Evolutionary conservation across 2,888 invertebrate species (phyloP).

Genomic region (Callyntrura sp.): DNA sequence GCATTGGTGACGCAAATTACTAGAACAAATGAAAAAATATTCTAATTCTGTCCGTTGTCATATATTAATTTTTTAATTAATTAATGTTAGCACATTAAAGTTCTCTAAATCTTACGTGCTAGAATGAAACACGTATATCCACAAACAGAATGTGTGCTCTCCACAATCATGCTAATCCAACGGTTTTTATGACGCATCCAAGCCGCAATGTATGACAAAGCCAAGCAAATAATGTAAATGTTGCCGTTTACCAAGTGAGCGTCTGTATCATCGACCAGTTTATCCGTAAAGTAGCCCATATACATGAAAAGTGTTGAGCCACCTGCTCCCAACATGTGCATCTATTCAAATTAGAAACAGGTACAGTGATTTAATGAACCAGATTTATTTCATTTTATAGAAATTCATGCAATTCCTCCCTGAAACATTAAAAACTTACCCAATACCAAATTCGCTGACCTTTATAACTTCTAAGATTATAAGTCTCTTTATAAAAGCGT

Average conservation of each 20-base stretch:
- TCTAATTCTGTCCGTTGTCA: no score
- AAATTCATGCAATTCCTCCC: neutral
- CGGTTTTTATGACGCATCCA: conserved; percentile 74
- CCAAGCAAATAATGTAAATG: conserved; percentile 70
- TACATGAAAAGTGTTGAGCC: conserved; percentile 73
- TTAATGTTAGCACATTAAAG: no score
- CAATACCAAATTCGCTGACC: conserved; percentile 76
- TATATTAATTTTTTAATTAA: no score
- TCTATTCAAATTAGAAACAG: no score
- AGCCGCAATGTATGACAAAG: conserved; percentile 64
- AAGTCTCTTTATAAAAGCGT: conserved; percentile 79
- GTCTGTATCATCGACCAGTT: conserved; percentile 34
- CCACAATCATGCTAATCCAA: conserved; percentile 56
- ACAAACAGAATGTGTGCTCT: conserved; percentile 55
- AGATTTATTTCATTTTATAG: no score
- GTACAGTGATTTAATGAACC: no score
- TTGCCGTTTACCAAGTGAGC: conserved; percentile 52
- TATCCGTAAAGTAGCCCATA: conserved; percentile 77
- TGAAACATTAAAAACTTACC: conserved; percentile 57
- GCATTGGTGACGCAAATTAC: conserved; percentile 63
- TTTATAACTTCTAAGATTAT: conserved; percentile 60
- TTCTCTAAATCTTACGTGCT: conserved; percentile 74
- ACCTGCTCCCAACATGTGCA: conserved; percentile 75
- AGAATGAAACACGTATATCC: conserved; percentile 71
- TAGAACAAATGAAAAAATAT: no score